These are phyloP conservation scores for Seira musarum DNA, from an alignment of 2,888 invertebrate genomes.

Conservation along the genomic window DNA sequence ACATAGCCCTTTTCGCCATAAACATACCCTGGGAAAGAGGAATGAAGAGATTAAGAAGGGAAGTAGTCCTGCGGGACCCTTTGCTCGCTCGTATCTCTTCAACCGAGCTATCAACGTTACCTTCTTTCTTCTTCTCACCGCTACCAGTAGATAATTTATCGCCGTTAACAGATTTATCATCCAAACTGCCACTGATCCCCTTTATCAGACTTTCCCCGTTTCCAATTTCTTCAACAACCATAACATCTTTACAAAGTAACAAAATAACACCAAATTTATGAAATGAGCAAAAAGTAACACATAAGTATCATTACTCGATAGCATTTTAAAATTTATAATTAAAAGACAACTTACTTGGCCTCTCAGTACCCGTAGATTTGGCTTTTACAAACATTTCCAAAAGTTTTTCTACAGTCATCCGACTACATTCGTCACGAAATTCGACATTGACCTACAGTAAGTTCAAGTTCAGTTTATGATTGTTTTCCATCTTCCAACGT, in stretches of 20 bases:
- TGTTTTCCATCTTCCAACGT: no score
- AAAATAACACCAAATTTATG: no score
- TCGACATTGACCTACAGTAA: constrained; percentile 87
- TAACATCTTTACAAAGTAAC: constrained; percentile 72
- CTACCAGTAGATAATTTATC: constrained; percentile 76
- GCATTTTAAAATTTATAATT: no score
- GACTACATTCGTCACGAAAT: constrained; percentile 91
- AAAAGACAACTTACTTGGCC: constrained; percentile 83
- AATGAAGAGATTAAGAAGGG: constrained; percentile 95
- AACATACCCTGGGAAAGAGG: constrained; percentile 93
- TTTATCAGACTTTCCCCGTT: constrained; percentile 60
- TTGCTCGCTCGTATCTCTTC: constrained; percentile 74
- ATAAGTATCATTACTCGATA: no score
- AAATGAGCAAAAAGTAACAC: no score
- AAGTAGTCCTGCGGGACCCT: constrained; percentile 93
- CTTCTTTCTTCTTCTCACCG: constrained; percentile 70
- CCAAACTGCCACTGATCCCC: constrained; percentile 63
- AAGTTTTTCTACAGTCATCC: constrained; percentile 93
- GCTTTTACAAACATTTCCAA: constrained; percentile 92
- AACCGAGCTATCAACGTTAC: constrained; percentile 65
- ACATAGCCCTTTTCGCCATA: constrained; percentile 64
- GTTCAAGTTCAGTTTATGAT: constrained; percentile 20
- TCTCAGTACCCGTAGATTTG: constrained; percentile 94
- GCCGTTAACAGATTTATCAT: constrained; percentile 73
- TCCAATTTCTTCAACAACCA: constrained; percentile 74